Evolutionary conservation across 2,888 invertebrate species (phyloP), one percentile per base, ranked within the genome.

Genomic region (Noctua fimbriata): DNA sequence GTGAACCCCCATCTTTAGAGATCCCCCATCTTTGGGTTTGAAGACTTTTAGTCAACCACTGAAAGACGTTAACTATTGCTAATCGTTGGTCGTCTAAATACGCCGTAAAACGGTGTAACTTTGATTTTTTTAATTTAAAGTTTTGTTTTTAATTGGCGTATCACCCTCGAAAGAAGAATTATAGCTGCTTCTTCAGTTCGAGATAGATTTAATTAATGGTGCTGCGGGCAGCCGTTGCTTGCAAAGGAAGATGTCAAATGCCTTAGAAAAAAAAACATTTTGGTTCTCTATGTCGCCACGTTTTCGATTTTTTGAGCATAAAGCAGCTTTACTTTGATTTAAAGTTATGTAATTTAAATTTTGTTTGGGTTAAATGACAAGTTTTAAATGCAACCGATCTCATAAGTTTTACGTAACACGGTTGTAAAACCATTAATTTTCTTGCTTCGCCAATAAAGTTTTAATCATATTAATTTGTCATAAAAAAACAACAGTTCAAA

Each of bases 381-480:
- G 7, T 71, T 71, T 70, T 44, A 63, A 55, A 79, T n/a, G 3
- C 32, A 14, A 77, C 9, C 4, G 12, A 67, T 41, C 21, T 60
- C 21, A 32, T 58, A 58, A 41, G 5, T 41, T 72, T 80, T 81
- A 81, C 60, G 60, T 81, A 81, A 63, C 24, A 18, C 16, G 7
- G 14, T n/a, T 41, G 2, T 66, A n/a, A 71, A 79, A 47, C 10
- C 24, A 41, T 44, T 10, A 14, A 55, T 66, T 77, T 49, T 28
- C 36, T 66, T 71, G 24, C 9, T 36, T 28, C 18, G 32, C 28
- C 24, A 63, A 12, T 32, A 49, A 9, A 67, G 16, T 79, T 79
- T 32, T 55, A 16, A 52, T 71, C 10, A 71, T 66, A 55, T 55
- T n/a, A n/a, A n/a, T n/a, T 32, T 41, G 16, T 41, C 3, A 49